A percentile compares a stretch with the other conserved stretches of the same genome.
Evolutionary conservation across 2,113 vertebrate genomes (phyloP).

Genomic region (Oncorhynchus keta): DNA sequence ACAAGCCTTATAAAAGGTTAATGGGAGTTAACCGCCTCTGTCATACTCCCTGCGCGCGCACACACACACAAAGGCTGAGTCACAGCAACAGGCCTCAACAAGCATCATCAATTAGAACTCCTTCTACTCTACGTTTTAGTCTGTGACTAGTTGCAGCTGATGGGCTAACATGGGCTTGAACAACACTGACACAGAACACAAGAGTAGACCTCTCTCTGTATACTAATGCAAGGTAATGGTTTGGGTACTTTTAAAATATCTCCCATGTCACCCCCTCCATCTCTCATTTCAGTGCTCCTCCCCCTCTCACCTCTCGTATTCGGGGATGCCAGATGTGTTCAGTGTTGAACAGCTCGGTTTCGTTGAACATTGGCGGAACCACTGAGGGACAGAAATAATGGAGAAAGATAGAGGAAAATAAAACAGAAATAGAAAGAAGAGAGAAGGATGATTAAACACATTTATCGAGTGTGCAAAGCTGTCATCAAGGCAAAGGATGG

Average conservation of each 20-base stretch:
- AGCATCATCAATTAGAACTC: not conserved
- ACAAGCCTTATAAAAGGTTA: constrained; percentile 45
- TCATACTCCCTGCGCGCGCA: not conserved
- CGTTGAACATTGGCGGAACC: constrained; percentile 72
- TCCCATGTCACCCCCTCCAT: not conserved
- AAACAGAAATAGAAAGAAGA: not conserved
- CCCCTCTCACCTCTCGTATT: constrained; percentile 91
- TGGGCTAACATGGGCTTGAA: too few species aligned
- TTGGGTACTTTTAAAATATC: too few species aligned
- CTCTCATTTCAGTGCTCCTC: not conserved
- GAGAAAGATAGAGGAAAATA: not conserved
- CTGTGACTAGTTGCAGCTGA: too few species aligned
- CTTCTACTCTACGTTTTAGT: not conserved
- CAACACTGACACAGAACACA: too few species aligned
- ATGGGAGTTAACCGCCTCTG: constrained; percentile 24
- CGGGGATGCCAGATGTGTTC: constrained; percentile 97
- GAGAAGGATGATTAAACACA: not conserved
- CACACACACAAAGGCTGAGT: not conserved
- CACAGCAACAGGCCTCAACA: not conserved
- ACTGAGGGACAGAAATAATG: constrained; percentile 61
- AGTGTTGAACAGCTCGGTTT: constrained; percentile 86
- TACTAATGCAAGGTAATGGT: too few species aligned
- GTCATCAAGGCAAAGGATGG: too few species aligned
- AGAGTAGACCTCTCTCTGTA: too few species aligned
- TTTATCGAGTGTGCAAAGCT: not conserved